phyloP scores from a whole-genome alignment of 2,888 invertebrate species.

The Aradus depressus region DNA sequence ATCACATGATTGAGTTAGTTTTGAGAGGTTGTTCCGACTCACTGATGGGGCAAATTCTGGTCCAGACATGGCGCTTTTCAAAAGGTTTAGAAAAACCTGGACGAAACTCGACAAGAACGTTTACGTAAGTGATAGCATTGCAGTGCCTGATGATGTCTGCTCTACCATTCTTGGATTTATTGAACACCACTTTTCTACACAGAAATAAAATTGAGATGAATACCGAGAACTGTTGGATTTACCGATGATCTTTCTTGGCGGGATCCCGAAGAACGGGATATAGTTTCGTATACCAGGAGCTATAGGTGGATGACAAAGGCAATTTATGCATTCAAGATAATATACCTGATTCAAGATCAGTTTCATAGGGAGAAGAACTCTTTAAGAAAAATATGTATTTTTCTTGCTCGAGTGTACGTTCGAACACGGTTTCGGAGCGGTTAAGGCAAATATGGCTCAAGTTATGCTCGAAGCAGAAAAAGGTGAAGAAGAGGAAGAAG shows the following conservation, averaged over 20 bases:
- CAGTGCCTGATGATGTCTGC: conserved; percentile 3
- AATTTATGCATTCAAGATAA: no score
- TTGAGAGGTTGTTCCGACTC: neutral
- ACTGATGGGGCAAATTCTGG: neutral
- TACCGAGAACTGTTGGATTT: conserved; percentile 31
- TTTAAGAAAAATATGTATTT: no score
- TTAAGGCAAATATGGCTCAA: neutral
- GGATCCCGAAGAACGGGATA: conserved; percentile 18
- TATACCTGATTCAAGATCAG: no score
- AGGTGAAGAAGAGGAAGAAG: neutral
- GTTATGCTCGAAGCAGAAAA: conserved; percentile 4
- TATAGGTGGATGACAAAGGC: no score
- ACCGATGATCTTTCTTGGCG: conserved; percentile 29
- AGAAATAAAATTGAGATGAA: conserved; percentile 28
- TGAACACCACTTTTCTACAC: neutral
- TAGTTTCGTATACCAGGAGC: no score
- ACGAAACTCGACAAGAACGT: neutral
- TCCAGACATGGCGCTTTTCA: conserved; percentile 3
- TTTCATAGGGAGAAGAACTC: no score
- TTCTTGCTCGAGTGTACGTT: no score
- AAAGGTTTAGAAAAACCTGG: conserved; percentile 4
- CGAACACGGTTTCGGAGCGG: no score
- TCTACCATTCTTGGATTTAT: neutral
- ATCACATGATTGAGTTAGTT: neutral
- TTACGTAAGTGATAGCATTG: neutral